Evolutionary conservation across 2,888 invertebrate species (phyloP).

Genomic region (Polydrusus tereticollis): DNA sequence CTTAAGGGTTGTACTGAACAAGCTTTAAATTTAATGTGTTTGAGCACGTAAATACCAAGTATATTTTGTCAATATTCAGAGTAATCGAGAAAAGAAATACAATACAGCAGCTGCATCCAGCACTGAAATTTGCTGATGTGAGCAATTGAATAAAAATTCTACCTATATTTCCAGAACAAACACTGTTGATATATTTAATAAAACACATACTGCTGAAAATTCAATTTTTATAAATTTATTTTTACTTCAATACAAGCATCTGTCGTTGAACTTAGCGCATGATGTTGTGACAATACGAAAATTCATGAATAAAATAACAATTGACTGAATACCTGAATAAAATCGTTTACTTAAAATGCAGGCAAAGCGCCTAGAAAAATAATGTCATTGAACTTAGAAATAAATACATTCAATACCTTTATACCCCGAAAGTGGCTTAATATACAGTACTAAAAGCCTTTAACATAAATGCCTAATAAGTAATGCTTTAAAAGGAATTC

Average conservation of each 20-base stretch:
- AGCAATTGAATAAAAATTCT: no score
- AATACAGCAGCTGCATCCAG: no score
- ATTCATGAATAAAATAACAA: conserved; percentile 37
- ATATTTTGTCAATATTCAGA: no score
- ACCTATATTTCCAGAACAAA: no score
- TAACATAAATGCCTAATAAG: neutral
- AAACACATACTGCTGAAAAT: neutral
- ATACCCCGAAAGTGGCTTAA: neutral
- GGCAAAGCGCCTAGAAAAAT: conserved; percentile 20
- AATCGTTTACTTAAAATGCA: conserved; percentile 34
- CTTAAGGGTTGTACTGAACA: no score
- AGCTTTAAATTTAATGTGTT: no score
- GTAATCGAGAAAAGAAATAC: no score
- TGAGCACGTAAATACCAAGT: no score
- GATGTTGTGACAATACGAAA: conserved; percentile 29
- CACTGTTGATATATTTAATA: neutral
- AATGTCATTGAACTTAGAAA: conserved; percentile 27
- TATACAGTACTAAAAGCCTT: neutral
- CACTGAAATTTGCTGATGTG: no score
- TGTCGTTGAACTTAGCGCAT: conserved; percentile 15
- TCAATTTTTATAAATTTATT: neutral
- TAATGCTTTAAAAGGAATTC: conserved; percentile 4
- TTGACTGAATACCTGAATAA: conserved; percentile 21
- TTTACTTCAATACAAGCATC: neutral
- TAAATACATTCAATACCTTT: neutral